Evolutionary conservation across 2,797 vertebrate genomes (phyloP), one percentile per base, ranked within the genome.

Genomic region (Acanthis flammea): DNA sequence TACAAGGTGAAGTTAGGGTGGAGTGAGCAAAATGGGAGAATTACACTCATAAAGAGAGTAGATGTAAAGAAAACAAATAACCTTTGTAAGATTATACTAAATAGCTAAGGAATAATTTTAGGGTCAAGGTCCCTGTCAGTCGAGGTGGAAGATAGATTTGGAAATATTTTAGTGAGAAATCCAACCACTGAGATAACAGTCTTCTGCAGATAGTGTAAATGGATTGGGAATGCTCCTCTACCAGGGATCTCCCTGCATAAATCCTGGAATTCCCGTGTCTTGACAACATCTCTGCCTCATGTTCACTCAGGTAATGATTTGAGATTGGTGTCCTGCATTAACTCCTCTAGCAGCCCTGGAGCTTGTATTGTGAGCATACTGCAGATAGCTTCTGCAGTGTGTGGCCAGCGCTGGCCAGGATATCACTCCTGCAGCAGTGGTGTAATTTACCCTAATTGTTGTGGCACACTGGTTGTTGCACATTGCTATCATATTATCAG

Each of bases 231-330:
- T 8, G 4, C 10, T 63, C 5, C 28, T 91, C 7, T 72, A 67
- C 13, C 6, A 33, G 33, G 3, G 4, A 7, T 80, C 12, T 68
- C 22, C 11, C 9, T 53, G 35, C 11, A 24, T 68, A 60, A 81
- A 50, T 68, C 6, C 10, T 7, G 18, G 22, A 44, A 54, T 78
- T 57, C 25, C 57, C 5, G 1, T 41, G 14, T 14, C 39, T 39
- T n/a, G 17, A n/a, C 31, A 83, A 23, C 23, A 9, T 63, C 9
- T 66, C 14, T 45, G 13, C 55, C 18, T n/a, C 13, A 22, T 45
- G 16, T 21, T 61, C 7, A 4, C 5, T 45, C 0, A 0, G 11
- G 7, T 42, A 39, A 19, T 25, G 8, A 55, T 39, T 63, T 67
- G 66, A 51, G 55, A 22, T 78, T 39, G 58, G n/a, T 6, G 21